Conservation (phyloP, 2,113 vertebrate genomes). For the Rhinoderma darwinii region DNA sequence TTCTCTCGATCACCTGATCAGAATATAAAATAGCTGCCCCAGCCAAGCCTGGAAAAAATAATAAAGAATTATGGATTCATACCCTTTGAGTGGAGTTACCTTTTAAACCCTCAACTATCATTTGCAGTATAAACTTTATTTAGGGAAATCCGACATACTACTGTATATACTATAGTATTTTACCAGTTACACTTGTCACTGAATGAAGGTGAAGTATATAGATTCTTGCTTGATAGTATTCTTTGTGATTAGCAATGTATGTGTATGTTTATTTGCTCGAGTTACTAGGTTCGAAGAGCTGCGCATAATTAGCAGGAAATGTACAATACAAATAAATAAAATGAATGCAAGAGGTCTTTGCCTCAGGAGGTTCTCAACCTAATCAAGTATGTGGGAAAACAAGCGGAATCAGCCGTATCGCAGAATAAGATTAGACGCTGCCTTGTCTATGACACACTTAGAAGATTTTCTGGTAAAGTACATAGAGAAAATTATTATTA, state of each 20-base stretch:
- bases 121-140: too few species aligned
- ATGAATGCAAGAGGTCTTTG: constrained; percentile 12
- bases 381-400: constrained; percentile 23
- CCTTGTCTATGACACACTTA: neutral
- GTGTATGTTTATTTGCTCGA: neutral
- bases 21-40: too few species aligned
- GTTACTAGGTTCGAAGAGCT: neutral
- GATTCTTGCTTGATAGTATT: neutral
- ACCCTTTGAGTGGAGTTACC: too few species aligned
- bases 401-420: neutral
- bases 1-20: too few species aligned
- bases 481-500: neutral
- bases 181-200: neutral
- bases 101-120: too few species aligned
- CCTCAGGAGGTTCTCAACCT: constrained; percentile 17
- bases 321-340: constrained; percentile 11
- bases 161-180: neutral
- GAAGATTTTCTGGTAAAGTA: neutral
- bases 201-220: neutral
- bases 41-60: too few species aligned
- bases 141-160: too few species aligned
- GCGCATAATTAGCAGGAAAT: constrained; percentile 18
- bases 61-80: too few species aligned
- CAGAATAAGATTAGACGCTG: neutral
- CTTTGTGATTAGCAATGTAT: neutral